Conservation (phyloP, 30 jellyfish, hydroid and myxozoan species). For the Pelagia noctiluca region DNA sequence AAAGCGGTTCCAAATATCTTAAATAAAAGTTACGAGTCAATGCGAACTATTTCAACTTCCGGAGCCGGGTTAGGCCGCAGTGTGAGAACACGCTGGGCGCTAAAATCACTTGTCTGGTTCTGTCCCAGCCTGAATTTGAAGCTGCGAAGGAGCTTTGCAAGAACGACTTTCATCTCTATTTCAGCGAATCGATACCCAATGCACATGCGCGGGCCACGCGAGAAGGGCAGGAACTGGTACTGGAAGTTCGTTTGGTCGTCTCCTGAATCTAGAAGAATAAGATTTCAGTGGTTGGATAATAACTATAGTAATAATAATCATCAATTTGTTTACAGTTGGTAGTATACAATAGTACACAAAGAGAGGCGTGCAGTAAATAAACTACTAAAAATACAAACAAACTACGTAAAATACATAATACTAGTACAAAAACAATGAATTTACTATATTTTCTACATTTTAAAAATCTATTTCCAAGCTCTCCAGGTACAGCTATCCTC, state of each 20-base stretch:
- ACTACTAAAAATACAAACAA: neutral
- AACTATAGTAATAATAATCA: neutral
- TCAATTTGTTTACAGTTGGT: neutral
- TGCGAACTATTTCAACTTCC: neutral
- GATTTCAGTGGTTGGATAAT: neutral
- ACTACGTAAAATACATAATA: too few relatives aligned
- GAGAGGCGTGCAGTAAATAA: neutral
- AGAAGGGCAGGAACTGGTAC: conserved; percentile 1
- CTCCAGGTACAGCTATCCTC: too few relatives aligned
- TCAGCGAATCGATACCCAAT: conserved; percentile 9
- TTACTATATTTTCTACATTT: too few relatives aligned
- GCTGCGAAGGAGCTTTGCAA: neutral
- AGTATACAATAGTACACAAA: neutral
- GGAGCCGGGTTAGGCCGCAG: neutral
- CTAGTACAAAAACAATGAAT: too few relatives aligned
- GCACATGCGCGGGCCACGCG: conserved; percentile 26
- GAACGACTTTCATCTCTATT: neutral
- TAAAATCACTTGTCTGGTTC: neutral
- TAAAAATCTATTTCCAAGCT: too few relatives aligned
- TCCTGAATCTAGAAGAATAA: neutral
- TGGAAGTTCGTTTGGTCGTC: neutral
- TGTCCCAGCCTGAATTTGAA: neutral
- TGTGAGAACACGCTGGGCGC: neutral
- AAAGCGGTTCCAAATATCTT: neutral
- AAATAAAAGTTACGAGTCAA: neutral